Evolutionary conservation across 2,113 vertebrate species (phyloP).

Genomic region (Zosterops japonicus): DNA sequence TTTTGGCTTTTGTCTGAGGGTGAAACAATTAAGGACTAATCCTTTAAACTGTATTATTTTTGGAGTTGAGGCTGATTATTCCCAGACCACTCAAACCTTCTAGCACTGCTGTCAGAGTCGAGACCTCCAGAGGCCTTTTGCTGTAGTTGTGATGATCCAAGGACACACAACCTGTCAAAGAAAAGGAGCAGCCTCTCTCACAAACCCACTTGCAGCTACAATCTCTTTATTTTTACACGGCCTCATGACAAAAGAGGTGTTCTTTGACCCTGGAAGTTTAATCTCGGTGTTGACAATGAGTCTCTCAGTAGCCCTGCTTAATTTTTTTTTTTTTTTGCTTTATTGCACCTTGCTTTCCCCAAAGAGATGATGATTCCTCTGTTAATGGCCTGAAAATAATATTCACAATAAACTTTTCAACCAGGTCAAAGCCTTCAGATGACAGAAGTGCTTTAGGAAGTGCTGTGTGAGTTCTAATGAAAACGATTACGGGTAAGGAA

Average conservation of each 20-base stretch:
- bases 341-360: not conserved
- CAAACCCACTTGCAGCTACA: not conserved
- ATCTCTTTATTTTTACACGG: not conserved
- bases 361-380: not conserved
- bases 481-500: not conserved
- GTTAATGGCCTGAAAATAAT: not conserved
- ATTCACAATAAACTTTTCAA: conserved; percentile 12
- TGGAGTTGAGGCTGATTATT: conserved; percentile 17
- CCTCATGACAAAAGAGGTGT: not conserved
- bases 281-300: not conserved
- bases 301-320: not conserved
- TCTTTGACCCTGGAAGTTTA: not conserved
- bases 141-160: not conserved
- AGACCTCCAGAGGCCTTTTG: not conserved
- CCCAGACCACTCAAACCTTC: not conserved
- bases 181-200: not conserved
- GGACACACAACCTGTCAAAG: not conserved
- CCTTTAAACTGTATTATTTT: not conserved
- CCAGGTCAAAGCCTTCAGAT: not conserved
- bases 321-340: not conserved
- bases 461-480: not conserved
- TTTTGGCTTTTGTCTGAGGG: not conserved
- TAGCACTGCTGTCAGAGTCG: not conserved
- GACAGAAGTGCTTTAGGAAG: conserved; percentile 23
- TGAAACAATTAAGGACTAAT: conserved; percentile 3